phyloP scores from a whole-genome alignment of 2,888 invertebrate species.

The Helobdella robusta region DNA sequence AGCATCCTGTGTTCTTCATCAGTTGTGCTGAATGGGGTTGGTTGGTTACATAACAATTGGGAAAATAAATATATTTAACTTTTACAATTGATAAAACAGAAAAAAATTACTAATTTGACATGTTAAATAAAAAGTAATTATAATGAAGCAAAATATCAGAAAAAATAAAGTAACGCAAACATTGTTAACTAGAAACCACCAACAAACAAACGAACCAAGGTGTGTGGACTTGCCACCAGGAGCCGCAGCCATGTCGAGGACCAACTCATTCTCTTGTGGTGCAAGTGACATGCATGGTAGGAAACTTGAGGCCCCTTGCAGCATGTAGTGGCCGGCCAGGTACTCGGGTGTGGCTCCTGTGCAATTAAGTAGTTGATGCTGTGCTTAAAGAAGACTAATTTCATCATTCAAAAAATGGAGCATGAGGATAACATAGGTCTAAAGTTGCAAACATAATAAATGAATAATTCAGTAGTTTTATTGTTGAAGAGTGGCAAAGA shows the following conservation, averaged over 20 bases:
- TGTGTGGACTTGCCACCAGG: constrained; percentile 98
- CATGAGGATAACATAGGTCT: background rate
- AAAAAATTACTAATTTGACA: no score
- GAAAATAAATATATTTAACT: no score
- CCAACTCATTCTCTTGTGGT: constrained; percentile 82
- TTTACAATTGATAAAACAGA: no score
- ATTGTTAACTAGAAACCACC: no score
- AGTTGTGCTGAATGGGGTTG: constrained; percentile 61
- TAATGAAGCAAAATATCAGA: background rate
- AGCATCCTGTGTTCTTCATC: constrained; percentile 92
- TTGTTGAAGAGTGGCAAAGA: background rate
- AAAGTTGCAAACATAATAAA: no score
- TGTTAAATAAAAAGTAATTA: background rate
- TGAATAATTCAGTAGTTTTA: background rate
- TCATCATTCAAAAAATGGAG: background rate
- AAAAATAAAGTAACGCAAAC: background rate
- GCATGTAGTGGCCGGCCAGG: constrained; percentile 90
- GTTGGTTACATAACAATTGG: no score
- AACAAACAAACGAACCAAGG: constrained; percentile 60
- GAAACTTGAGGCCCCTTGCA: constrained; percentile 89
- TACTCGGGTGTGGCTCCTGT: constrained; percentile 88
- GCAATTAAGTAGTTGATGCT: constrained; percentile 2
- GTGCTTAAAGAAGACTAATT: background rate
- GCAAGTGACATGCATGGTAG: constrained; percentile 95
- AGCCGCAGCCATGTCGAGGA: constrained; percentile 93